These are phyloP conservation scores for Crocidura indochinensis DNA, from an alignment of 2,797 vertebrate genomes.

Conservation along the genomic window DNA sequence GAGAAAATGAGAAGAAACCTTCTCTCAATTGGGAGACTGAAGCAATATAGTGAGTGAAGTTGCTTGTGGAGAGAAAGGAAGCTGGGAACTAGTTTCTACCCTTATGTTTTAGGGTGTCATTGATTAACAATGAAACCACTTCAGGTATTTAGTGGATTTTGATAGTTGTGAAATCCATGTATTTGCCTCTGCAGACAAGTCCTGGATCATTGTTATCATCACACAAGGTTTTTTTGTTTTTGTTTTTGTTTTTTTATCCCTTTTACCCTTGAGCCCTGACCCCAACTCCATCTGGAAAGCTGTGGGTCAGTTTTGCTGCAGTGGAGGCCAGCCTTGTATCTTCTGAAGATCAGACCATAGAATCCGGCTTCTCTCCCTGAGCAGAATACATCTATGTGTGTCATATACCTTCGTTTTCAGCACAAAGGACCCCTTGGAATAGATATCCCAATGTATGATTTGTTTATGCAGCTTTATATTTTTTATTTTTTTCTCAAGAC, in stretches of 20 bases:
- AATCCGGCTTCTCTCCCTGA: not conserved
- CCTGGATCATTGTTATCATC: not conserved
- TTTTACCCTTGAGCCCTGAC: not conserved
- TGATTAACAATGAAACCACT: not conserved
- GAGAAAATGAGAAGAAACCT: not conserved
- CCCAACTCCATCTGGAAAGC: not conserved
- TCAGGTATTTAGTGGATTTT: not conserved
- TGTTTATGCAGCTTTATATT: too few species aligned
- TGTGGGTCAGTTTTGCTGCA: not conserved
- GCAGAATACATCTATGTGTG: not conserved
- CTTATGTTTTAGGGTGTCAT: not conserved
- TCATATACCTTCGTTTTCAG: fast-evolving
- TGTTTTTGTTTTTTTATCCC: too few species aligned
- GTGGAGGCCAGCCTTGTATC: not conserved
- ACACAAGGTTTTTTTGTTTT: not conserved
- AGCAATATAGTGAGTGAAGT: not conserved
- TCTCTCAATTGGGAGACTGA: not conserved
- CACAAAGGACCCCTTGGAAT: not conserved
- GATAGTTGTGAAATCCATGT: not conserved
- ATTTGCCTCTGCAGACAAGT: not conserved
- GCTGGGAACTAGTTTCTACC: not conserved
- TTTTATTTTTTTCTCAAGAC: too few species aligned
- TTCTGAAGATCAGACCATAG: not conserved
- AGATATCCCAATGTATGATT: not conserved
- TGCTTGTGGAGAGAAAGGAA: not conserved